Conservation (phyloP, 2,888 invertebrate species). For the Philonicus albiceps region DNA sequence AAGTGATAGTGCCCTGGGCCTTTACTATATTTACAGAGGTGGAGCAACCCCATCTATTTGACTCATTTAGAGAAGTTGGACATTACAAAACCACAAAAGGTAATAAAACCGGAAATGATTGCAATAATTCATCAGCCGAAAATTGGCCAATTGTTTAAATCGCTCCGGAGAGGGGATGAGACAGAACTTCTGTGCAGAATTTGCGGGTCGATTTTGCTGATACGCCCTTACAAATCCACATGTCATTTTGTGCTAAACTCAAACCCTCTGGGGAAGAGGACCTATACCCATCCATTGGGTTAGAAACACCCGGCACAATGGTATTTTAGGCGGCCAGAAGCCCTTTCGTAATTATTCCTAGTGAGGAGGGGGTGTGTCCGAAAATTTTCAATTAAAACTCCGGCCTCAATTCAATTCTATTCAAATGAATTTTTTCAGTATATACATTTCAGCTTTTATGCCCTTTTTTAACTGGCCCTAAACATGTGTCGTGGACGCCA, state of each 20-base stretch:
- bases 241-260: constrained; percentile 42
- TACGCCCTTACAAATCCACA: constrained; percentile 44
- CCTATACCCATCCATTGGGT: background rate
- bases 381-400: constrained; percentile 38
- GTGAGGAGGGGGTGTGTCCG: constrained; percentile 10
- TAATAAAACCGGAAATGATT: constrained; percentile 53
- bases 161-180: constrained; percentile 36
- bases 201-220: constrained; percentile 28
- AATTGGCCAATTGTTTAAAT: constrained; percentile 52
- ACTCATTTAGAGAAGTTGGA: constrained; percentile 38
- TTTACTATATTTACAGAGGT: background rate
- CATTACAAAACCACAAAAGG: constrained; percentile 52
- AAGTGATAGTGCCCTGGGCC: constrained; percentile 9
- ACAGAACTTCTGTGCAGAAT: background rate
- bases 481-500: background rate
- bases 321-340: background rate
- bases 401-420: constrained; percentile 7
- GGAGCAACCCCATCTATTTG: constrained; percentile 30
- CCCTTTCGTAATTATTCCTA: background rate
- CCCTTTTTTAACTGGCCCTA: background rate
- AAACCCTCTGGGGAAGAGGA: background rate
- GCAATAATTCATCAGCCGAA: constrained; percentile 53
- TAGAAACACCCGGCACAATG: background rate
- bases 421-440: constrained; percentile 18
- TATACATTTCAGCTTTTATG: background rate